Evolutionary conservation across 2,113 vertebrate genomes (phyloP).

Genomic region (Lucifuga dentata): DNA sequence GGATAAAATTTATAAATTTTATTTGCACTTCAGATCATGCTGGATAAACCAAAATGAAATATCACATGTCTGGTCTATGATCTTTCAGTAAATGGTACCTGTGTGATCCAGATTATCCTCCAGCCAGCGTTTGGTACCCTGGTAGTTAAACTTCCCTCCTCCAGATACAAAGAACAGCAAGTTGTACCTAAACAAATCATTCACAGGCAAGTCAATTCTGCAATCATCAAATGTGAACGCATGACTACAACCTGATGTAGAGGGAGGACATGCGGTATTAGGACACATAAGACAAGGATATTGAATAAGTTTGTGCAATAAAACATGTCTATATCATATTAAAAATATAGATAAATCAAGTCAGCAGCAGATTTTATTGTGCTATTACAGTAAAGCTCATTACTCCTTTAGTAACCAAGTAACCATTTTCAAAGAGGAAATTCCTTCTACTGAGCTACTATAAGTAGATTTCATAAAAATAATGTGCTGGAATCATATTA

Average conservation of each 20-base stretch:
- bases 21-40: no score
- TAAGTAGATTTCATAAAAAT: conserved; percentile 16
- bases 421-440: neutral
- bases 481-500: conserved; percentile 7
- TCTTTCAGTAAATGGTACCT: conserved; percentile 77
- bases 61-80: no score
- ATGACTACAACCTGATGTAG: neutral
- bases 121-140: conserved; percentile 98
- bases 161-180: conserved; percentile 97
- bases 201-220: conserved; percentile 1
- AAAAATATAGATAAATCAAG: neutral
- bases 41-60: no score
- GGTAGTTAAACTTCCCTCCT: conserved; percentile 98
- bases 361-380: neutral
- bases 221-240: neutral
- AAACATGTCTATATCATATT: no score
- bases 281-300: neutral
- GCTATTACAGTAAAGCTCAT: conserved; percentile 6
- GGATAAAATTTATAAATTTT: no score
- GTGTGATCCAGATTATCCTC: conserved; percentile 98
- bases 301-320: no score
- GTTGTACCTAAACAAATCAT: conserved; percentile 88
- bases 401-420: no score
- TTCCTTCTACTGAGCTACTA: conserved; percentile 15
- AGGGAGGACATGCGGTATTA: neutral